A percentile compares a stretch with the other conserved stretches of the same genome.
Evolutionary conservation across 1,140 invertebrate genomes (phyloP).

Genomic region (Hirudo medicinalis): DNA sequence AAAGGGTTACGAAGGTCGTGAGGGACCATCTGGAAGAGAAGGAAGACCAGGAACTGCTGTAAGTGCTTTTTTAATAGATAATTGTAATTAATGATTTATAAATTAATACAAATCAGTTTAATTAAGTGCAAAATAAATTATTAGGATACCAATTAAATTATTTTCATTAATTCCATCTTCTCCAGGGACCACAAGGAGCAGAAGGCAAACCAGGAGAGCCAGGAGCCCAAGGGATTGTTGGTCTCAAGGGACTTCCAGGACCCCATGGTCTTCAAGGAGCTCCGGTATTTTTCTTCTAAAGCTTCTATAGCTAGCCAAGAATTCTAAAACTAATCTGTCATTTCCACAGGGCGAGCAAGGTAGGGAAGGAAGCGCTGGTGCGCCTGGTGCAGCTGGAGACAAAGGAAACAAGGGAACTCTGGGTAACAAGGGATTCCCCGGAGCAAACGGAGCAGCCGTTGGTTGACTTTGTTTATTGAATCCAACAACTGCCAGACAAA

Average conservation of each 20-base stretch:
- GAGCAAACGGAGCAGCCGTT: neutral
- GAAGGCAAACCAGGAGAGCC: slow-evolving; percentile 12
- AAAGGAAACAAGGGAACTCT: neutral
- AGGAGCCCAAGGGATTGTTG: slow-evolving; percentile 13
- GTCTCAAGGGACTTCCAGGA: slow-evolving; percentile 14
- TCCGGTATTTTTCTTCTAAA: neutral
- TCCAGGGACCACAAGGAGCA: slow-evolving; percentile 16
- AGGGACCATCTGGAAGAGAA: slow-evolving; percentile 9
- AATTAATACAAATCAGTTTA: too few species aligned
- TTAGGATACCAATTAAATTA: too few species aligned
- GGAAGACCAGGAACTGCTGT: slow-evolving; percentile 12
- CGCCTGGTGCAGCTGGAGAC: slow-evolving; percentile 3
- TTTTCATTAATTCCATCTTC: neutral
- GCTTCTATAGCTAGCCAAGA: too few species aligned
- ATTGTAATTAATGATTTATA: too few species aligned
- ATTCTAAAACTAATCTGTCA: neutral
- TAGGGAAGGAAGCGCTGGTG: slow-evolving; percentile 8
- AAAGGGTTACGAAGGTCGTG: neutral
- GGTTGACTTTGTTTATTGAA: too few species aligned
- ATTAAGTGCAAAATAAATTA: too few species aligned
- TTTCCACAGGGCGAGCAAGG: slow-evolving; percentile 4
- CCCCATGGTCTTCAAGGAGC: neutral
- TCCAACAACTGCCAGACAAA: too few species aligned
- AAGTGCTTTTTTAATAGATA: too few species aligned
- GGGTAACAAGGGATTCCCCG: slow-evolving; percentile 1